phyloP scores from a whole-genome alignment of 37 sponge, comb jelly and placozoan genomes.

The Halisarca cf. caerulea region DNA sequence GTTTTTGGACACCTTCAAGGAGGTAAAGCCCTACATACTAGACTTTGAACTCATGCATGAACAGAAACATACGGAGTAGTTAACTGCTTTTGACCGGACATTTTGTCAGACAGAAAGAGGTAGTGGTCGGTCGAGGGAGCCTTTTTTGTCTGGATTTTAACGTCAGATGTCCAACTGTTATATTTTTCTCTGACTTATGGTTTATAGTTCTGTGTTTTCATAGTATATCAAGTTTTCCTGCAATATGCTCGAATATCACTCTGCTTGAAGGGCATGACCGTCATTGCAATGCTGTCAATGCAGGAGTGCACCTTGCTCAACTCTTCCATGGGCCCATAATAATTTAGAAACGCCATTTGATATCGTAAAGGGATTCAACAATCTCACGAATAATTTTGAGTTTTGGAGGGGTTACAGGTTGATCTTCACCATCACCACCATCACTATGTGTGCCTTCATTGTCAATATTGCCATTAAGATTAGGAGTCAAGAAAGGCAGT shows the following conservation, averaged over 20 bases:
- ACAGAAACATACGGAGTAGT: no score
- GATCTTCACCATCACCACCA: slow-evolving; percentile 16
- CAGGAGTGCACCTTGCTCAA: slow-evolving; percentile 17
- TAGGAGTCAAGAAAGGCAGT: slow-evolving; percentile 10
- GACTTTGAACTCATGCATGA: no score
- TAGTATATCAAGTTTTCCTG: no score
- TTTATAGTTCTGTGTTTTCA: no score
- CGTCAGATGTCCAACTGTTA: no score
- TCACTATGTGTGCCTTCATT: neutral
- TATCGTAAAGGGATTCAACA: slow-evolving; percentile 15
- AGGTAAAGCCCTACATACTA: no score
- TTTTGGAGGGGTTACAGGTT: slow-evolving; percentile 6
- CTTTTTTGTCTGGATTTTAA: no score
- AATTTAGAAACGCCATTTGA: neutral
- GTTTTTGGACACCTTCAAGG: no score
- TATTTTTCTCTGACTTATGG: no score
- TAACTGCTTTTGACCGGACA: no score
- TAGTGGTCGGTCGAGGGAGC: no score
- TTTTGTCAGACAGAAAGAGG: no score
- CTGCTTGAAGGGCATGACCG: neutral
- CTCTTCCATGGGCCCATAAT: neutral
- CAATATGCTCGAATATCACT: slow-evolving; percentile 23
- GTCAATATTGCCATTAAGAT: neutral
- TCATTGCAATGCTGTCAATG: slow-evolving; percentile 8
- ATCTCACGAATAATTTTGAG: neutral